Conservation (phyloP, 2,888 invertebrate genomes). For the Petrolisthes cinctipes region DNA sequence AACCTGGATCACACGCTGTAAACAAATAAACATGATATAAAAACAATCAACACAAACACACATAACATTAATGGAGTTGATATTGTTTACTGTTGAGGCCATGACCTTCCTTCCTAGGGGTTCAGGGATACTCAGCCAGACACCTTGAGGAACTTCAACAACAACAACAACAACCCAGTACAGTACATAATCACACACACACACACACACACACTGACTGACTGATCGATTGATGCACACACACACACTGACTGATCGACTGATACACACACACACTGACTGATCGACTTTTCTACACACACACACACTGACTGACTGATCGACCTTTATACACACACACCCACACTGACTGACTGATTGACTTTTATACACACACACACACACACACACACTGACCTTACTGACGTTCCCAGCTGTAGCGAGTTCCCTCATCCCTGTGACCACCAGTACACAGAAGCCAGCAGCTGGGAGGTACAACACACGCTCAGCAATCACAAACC, state of each 20-base stretch:
- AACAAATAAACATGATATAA: neutral
- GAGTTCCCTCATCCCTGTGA: conserved; percentile 62
- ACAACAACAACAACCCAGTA: too few species aligned
- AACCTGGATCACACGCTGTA: too few species aligned
- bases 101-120: too few species aligned
- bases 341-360: neutral
- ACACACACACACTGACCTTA: conserved; percentile 26
- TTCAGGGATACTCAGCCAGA: too few species aligned
- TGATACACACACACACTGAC: too few species aligned
- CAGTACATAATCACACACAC: neutral
- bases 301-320: neutral
- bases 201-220: too few species aligned
- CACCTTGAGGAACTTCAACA: too few species aligned
- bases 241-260: too few species aligned
- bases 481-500: conserved; percentile 91
- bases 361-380: conserved; percentile 1
- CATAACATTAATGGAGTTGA: too few species aligned
- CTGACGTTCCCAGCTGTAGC: conserved; percentile 38
- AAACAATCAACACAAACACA: too few species aligned
- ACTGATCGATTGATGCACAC: too few species aligned
- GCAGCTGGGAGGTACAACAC: conserved; percentile 77
- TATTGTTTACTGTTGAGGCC: too few species aligned
- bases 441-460: conserved; percentile 67
- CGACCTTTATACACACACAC: neutral
- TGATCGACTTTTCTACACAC: neutral